Conservation (phyloP, 2,888 invertebrate genomes). For the Emmelina monodactyla region DNA sequence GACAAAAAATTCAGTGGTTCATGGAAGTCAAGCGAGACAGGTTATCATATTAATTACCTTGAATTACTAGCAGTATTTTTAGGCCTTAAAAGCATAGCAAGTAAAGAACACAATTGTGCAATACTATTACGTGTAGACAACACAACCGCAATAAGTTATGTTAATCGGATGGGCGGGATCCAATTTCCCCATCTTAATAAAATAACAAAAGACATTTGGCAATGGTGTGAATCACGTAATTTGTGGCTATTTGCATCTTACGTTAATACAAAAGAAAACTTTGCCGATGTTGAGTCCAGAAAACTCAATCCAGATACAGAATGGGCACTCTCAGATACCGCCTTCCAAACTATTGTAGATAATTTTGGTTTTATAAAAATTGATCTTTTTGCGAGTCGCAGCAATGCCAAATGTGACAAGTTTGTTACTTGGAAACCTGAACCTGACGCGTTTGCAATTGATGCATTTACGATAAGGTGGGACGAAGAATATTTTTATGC, state of each 20-base stretch:
- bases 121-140: slow-evolving; percentile 7
- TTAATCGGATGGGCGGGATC: slow-evolving; percentile 11
- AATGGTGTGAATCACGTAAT: slow-evolving; percentile 11
- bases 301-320: slow-evolving; percentile 12
- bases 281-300: slow-evolving; percentile 14
- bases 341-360: slow-evolving; percentile 6
- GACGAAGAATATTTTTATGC: slow-evolving; percentile 10
- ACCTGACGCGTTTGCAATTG: slow-evolving; percentile 9
- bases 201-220: slow-evolving; percentile 9
- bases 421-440: slow-evolving; percentile 11
- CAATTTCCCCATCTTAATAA: slow-evolving; percentile 10
- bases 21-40: background rate
- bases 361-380: slow-evolving; percentile 11
- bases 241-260: slow-evolving; percentile 20
- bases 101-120: background rate
- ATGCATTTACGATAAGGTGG: slow-evolving; percentile 12
- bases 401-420: slow-evolving; percentile 10
- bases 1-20: background rate
- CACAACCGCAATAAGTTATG: slow-evolving; percentile 2
- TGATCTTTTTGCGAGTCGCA: slow-evolving; percentile 11
- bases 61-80: slow-evolving; percentile 5
- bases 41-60: background rate
- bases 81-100: slow-evolving; percentile 4
- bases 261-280: slow-evolving; percentile 19
- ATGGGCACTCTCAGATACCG: slow-evolving; percentile 9